These are phyloP conservation scores for Amphimallon solstitiale DNA, from an alignment of 2,888 invertebrate genomes.

Conservation along the genomic window DNA sequence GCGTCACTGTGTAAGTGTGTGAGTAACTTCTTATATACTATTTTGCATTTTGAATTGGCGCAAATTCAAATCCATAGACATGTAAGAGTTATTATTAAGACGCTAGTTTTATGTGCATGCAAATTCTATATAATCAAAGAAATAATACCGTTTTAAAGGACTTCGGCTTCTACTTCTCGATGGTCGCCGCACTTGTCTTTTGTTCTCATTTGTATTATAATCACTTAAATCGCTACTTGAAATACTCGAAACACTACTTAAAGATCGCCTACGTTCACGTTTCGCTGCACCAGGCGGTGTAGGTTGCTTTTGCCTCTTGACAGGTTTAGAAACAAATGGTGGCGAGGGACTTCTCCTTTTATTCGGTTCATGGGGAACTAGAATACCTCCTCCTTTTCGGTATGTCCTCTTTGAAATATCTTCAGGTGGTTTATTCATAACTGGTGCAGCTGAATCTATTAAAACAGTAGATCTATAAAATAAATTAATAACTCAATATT, in stretches of 20 bases:
- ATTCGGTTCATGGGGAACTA: background rate
- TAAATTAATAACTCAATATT: background rate
- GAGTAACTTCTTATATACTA: too few relatives aligned
- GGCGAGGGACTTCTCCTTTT: slow-evolving; percentile 66
- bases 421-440: slow-evolving; percentile 40
- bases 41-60: too few relatives aligned
- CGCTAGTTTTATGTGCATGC: too few relatives aligned
- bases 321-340: slow-evolving; percentile 67
- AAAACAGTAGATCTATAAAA: background rate
- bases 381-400: slow-evolving; percentile 43
- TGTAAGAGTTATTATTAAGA: too few relatives aligned
- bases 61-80: too few relatives aligned
- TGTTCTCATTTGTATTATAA: slow-evolving; percentile 45
- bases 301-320: slow-evolving; percentile 43
- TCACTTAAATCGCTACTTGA: slow-evolving; percentile 62
- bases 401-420: slow-evolving; percentile 45
- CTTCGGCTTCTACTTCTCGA: slow-evolving; percentile 37
- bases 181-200: slow-evolving; percentile 30
- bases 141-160: slow-evolving; percentile 34
- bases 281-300: slow-evolving; percentile 43
- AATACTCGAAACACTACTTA: slow-evolving; percentile 67
- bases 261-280: slow-evolving; percentile 61
- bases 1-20: too few relatives aligned
- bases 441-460: background rate
- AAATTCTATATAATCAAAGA: too few relatives aligned